Evolutionary conservation across 2,113 vertebrate species (phyloP), one percentile per base, ranked within the genome.

Genomic region (Cisticola juncidis): DNA sequence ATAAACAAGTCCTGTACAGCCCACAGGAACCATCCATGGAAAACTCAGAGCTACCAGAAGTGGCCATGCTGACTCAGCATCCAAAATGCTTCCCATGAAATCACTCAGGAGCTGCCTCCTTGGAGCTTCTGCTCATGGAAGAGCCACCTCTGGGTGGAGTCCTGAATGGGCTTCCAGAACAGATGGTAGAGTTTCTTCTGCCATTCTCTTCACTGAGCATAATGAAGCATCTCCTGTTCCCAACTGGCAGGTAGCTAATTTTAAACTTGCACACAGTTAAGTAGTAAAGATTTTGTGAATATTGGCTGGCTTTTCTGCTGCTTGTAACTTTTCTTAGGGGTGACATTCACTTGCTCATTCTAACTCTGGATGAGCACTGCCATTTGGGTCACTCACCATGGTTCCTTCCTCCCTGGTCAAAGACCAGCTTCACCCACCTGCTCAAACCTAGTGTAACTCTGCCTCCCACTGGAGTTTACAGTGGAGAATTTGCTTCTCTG

Each of bases 1-100:
- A 94, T 81, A 93, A 96, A 94, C 51, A 90, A 71, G 62, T 47
- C 38, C 64, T 54, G 81, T 38, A 92, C 42, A 71, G 84, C 69
- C 64, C 77, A 85, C 70, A 40, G 95, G 86, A 94, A 83, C 81
- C 50, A 70, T 73, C 56, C 61, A 42, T 3, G 9, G 86, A 85
- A 92, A 96, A 56, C 18, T 13, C 35, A 50, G 48, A 44, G 45
- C 72, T 81, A 81, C 72, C 56, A 96, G 80, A 84, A 95, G 61
- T 38, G 86, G 31, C 33, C 60, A 44, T 78, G 90, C 85, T 92
- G 93, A 84, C 60, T 94, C 88, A 88, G 69, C 79, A 81, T 23
- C 26, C 76, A 45, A 86, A 83, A n/a, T 33, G 22, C 17, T 85
- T 90, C 81, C 58, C 25, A 36, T 36, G 31, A 42, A 62, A 13